Conservation (phyloP, 2,797 vertebrate species). For the Enteromius argenteus region DNA sequence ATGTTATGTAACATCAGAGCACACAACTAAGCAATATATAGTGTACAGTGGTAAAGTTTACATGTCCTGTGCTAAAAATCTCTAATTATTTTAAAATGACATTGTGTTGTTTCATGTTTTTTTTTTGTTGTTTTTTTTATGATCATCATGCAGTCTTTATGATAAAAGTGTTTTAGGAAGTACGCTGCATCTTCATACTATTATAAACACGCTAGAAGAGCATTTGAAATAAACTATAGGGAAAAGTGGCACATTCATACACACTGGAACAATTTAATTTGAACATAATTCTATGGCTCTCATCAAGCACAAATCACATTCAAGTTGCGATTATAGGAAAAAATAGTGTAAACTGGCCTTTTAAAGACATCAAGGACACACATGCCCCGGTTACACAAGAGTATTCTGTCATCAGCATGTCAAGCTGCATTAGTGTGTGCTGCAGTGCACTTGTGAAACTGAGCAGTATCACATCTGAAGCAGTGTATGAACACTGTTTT, state of each 20-base stretch:
- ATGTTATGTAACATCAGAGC: conserved; percentile 55
- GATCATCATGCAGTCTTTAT: neutral
- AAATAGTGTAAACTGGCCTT: neutral
- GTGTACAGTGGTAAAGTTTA: neutral
- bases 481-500: conserved; percentile 64
- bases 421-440: conserved; percentile 73
- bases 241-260: neutral
- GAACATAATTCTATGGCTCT: neutral
- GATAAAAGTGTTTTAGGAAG: neutral
- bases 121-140: neutral
- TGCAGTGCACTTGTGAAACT: neutral
- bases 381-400: conserved; percentile 69
- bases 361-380: conserved; percentile 17
- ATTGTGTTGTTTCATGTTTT: no score
- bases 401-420: conserved; percentile 81
- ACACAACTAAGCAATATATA: conserved; percentile 3
- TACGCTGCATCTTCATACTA: neutral
- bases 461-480: conserved; percentile 57
- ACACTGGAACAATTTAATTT: neutral
- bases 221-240: neutral
- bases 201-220: neutral
- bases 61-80: neutral
- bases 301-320: neutral
- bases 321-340: neutral
- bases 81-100: neutral